Evolutionary conservation across 2,797 vertebrate genomes (phyloP).

Genomic region (Bryconaethiops microstoma): DNA sequence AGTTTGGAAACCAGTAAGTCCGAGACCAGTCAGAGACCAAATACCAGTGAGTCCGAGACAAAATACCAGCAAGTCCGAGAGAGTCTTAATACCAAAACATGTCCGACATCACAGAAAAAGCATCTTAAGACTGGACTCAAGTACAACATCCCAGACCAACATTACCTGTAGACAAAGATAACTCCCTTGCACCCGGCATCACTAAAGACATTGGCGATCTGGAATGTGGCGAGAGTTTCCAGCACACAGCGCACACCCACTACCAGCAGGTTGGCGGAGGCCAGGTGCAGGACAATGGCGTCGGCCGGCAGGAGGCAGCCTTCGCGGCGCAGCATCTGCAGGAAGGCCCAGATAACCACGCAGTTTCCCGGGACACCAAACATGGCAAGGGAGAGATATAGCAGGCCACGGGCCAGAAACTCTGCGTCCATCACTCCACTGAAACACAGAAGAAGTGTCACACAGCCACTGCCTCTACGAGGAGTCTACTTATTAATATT

Average conservation of each 20-base stretch:
- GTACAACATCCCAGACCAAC: not conserved
- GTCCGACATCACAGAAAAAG: no score
- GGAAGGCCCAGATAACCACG: slow-evolving; percentile 70
- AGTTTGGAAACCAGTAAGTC: no score
- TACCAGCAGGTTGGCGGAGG: slow-evolving; percentile 73
- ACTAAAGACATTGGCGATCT: slow-evolving; percentile 63
- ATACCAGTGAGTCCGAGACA: no score
- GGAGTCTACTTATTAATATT: not conserved
- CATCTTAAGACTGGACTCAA: no score
- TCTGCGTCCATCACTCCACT: slow-evolving; percentile 66
- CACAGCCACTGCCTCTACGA: not conserved
- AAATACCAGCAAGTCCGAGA: no score
- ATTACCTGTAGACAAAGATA: slow-evolving; percentile 74
- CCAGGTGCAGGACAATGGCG: slow-evolving; percentile 75
- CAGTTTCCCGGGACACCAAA: slow-evolving; percentile 74
- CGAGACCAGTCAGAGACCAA: no score
- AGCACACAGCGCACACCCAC: slow-evolving; percentile 73
- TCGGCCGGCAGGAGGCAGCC: slow-evolving; percentile 72
- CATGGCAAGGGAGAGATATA: slow-evolving; percentile 72
- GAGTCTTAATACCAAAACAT: no score
- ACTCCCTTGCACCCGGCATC: slow-evolving; percentile 71
- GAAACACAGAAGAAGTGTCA: not conserved
- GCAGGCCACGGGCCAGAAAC: slow-evolving; percentile 65
- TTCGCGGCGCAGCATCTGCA: slow-evolving; percentile 64
- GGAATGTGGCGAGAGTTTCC: slow-evolving; percentile 74